Conservation (phyloP, 2,888 invertebrate species). For the Laspeyria flexula region DNA sequence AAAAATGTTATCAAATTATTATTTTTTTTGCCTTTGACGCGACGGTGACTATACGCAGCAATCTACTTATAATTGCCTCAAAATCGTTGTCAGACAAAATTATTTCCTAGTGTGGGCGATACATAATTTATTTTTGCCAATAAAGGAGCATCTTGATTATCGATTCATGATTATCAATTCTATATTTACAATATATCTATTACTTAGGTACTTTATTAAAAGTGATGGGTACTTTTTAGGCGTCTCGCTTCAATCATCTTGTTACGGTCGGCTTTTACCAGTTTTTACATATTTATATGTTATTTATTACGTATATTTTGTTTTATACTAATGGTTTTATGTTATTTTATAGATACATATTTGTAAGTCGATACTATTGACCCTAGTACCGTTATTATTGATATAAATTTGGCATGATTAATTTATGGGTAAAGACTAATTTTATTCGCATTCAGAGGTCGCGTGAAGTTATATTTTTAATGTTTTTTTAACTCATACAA, state of each 20-base stretch:
- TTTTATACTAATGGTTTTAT: conserved; percentile 11
- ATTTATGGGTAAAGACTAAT: not conserved
- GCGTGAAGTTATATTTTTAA: not conserved
- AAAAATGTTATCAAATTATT: too few relatives aligned
- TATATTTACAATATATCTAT: too few relatives aligned
- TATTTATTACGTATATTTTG: conserved; percentile 6
- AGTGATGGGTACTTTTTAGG: conserved; percentile 7
- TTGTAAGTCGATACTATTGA: conserved; percentile 5
- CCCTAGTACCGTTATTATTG: conserved; percentile 16
- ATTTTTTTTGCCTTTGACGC: too few relatives aligned
- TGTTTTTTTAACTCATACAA: not conserved
- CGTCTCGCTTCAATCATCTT: conserved; percentile 9
- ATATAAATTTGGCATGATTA: conserved; percentile 5
- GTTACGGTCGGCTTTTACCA: conserved; percentile 25
- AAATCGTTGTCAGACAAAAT: too few relatives aligned
- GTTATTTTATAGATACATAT: conserved; percentile 11
- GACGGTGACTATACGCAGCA: too few relatives aligned
- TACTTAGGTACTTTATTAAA: conserved; percentile 2
- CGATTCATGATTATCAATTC: too few relatives aligned
- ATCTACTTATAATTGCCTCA: too few relatives aligned
- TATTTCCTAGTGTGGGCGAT: too few relatives aligned
- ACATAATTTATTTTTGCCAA: too few relatives aligned
- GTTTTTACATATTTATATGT: conserved; percentile 12
- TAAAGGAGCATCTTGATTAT: too few relatives aligned
- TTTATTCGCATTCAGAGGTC: not conserved